Conservation (phyloP, 1,140 invertebrate genomes). For the Streblospio benedicti region DNA sequence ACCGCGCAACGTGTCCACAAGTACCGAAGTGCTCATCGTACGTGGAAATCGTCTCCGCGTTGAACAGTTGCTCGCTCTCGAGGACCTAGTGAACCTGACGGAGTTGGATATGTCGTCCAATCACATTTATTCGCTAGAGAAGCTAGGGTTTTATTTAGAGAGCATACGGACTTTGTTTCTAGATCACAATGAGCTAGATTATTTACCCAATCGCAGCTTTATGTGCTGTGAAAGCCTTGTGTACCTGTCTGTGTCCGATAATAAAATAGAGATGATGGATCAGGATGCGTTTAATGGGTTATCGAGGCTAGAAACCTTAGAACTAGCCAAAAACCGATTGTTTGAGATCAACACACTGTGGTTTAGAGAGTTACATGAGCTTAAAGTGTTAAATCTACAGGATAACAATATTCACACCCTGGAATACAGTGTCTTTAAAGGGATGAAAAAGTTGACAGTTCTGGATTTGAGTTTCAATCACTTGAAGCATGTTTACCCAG, state of each 20-base stretch:
- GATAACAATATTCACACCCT: slow-evolving; percentile 10
- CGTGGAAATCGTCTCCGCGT: background rate
- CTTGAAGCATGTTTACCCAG: slow-evolving; percentile 6
- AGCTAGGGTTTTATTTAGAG: background rate
- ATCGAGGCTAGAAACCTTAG: slow-evolving; percentile 1
- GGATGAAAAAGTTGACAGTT: background rate
- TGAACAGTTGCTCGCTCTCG: background rate
- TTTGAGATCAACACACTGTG: slow-evolving; percentile 5
- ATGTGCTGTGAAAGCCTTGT: background rate
- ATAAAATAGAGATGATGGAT: slow-evolving; percentile 16
- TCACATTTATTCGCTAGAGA: background rate
- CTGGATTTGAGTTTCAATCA: slow-evolving; percentile 13
- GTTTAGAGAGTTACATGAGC: background rate
- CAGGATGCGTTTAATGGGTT: slow-evolving; percentile 5
- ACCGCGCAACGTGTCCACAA: background rate
- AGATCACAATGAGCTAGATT: slow-evolving; percentile 9
- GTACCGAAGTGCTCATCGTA: background rate
- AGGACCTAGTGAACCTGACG: background rate
- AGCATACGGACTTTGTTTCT: background rate
- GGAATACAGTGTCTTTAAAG: background rate
- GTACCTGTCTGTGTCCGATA: slow-evolving; percentile 4
- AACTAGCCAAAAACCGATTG: slow-evolving; percentile 10
- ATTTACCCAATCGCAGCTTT: slow-evolving; percentile 12
- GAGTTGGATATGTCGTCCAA: slow-evolving; percentile 3
- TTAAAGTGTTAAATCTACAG: background rate